phyloP scores from a whole-genome alignment of 2,797 vertebrate species.

The Lateolabrax maculatus region DNA sequence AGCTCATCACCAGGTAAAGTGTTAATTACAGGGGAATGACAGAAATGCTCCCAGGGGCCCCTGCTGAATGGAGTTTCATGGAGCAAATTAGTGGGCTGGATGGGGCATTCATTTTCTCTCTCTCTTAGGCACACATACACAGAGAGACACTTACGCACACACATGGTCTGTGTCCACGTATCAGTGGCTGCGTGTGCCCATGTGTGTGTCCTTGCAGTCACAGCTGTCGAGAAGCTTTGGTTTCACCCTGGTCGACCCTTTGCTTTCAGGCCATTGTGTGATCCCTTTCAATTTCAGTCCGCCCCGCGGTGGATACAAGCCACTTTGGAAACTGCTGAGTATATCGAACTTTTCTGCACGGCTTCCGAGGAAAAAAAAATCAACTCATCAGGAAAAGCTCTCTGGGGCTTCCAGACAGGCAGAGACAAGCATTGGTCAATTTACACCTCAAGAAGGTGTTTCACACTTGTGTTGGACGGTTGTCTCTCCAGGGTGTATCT shows the following conservation, averaged over 20 bases:
- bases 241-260: conserved; percentile 48
- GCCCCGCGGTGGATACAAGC: conserved; percentile 48
- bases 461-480: not conserved
- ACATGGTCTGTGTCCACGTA: not conserved
- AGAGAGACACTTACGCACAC: conserved; percentile 3
- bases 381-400: conserved; percentile 56
- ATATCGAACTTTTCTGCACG: conserved; percentile 65
- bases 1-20: conserved; percentile 60
- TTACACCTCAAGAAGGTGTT: conserved; percentile 43
- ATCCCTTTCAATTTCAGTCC: conserved; percentile 61
- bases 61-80: conserved; percentile 50
- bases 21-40: conserved; percentile 68
- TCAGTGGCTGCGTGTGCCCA: conserved; percentile 4
- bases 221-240: conserved; percentile 55
- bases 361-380: conserved; percentile 51
- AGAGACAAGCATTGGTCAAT: conserved; percentile 55
- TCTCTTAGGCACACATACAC: not conserved
- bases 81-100: conserved; percentile 44
- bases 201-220: conserved; percentile 37
- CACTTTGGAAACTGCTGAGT: conserved; percentile 74
- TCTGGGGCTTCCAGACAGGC: conserved; percentile 41
- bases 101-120: conserved; percentile 37
- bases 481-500: conserved; percentile 9
- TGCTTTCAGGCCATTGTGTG: conserved; percentile 61
- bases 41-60: conserved; percentile 58